Evolutionary conservation across 2,797 vertebrate species (phyloP).

Genomic region (Neoniphon sammara): DNA sequence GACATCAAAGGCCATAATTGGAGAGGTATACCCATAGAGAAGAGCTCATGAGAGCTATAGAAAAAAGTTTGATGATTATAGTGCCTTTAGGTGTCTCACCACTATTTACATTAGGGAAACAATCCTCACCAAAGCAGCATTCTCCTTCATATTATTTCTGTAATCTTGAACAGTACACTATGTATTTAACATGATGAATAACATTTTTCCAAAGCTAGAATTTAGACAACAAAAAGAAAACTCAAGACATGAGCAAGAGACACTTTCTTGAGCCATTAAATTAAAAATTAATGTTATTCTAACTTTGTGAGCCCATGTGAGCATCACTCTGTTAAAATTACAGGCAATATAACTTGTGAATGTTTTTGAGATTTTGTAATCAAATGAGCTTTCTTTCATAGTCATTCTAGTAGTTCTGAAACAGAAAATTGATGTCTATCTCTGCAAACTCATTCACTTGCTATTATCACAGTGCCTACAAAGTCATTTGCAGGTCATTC

Average conservation of each 20-base stretch:
- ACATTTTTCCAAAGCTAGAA: not conserved
- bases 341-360: not conserved
- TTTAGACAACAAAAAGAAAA: not conserved
- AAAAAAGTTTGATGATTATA: too few relatives aligned
- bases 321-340: too few relatives aligned
- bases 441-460: too few relatives aligned
- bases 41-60: too few relatives aligned
- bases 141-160: not conserved
- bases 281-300: not conserved
- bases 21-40: too few relatives aligned
- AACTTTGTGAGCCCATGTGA: not conserved
- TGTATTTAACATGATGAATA: not conserved
- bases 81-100: not conserved
- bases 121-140: not conserved
- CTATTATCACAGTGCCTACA: too few relatives aligned
- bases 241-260: not conserved
- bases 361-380: not conserved
- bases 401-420: not conserved
- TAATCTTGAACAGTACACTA: not conserved
- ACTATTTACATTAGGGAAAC: not conserved
- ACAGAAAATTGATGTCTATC: not conserved
- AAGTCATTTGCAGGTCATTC: too few relatives aligned
- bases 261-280: not conserved
- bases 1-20: too few relatives aligned
- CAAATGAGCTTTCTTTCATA: not conserved